Evolutionary conservation across 2,113 vertebrate species (phyloP), one percentile per base, ranked within the genome.

Genomic region (Eidolon helvum): DNA sequence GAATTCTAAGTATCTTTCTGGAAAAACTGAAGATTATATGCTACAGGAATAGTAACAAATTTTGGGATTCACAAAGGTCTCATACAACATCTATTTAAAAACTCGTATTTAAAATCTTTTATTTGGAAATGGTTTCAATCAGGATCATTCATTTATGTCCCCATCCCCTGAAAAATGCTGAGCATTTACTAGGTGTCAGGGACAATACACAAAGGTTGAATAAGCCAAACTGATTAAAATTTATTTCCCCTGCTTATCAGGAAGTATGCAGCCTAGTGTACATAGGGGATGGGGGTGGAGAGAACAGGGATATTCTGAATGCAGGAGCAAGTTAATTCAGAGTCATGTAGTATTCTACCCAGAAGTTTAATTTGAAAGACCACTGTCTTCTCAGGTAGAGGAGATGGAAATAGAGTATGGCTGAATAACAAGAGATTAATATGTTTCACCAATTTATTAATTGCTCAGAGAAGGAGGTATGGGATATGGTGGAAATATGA

Each of bases 1-100:
- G 21, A 91, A 93, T 83, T 96, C 21, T 82, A 95, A 86, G 48
- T 43, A 77, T 48, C 24, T 86, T 96, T 78, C 53, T 40, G 71
- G 40, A 87, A 97, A 90, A 63, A 97, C 3, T 48, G 28, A 87
- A 96, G 53, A 92, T 50, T 91, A 80, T 11, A 90, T 77, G 63
- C 72, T 68, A 80, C 43, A 88, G 30, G 53, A 61, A 28, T 80
- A 93, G 82, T 89, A 50, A 84, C 35, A 87, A 77, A 90, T 84
- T 57, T 5, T 15, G 75, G 65, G 22, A 94, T 74, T 92, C 71
- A 90, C 71, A 91, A 95, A 93, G 74, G 79, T 74, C 66, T 94
- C 83, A 94, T 43, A 93, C 40, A 92, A 55, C 30, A 85, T 77
- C 22, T 12, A 65, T 61, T 77, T 95, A 87, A 94, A 94, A 91